Evolutionary conservation across 1,140 invertebrate genomes (phyloP).

Genomic region (Cherax quadricarinatus): DNA sequence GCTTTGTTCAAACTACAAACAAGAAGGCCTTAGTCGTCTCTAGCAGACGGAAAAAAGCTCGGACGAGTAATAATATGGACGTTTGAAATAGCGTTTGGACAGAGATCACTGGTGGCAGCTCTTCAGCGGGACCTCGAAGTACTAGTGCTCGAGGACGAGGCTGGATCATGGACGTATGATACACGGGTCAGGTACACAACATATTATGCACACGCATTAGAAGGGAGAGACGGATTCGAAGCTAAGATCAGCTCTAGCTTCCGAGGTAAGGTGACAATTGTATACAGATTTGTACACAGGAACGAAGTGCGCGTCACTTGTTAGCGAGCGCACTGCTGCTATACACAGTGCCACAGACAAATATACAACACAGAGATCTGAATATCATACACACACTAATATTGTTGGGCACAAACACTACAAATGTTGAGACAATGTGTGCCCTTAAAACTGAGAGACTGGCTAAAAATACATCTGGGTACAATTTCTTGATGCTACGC

Average conservation of each 20-base stretch:
- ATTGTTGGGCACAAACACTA: background rate
- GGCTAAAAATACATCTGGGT: background rate
- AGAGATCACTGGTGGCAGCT: conserved; percentile 43
- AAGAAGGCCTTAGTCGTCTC: conserved; percentile 39
- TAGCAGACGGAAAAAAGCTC: conserved; percentile 59
- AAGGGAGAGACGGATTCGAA: conserved; percentile 41
- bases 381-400: background rate
- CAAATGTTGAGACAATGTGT: background rate
- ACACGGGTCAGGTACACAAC: conserved; percentile 35
- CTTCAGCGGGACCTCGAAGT: conserved; percentile 10
- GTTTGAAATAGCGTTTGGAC: conserved; percentile 44
- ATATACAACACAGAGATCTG: background rate
- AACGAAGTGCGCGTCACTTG: background rate
- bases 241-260: conserved; percentile 1
- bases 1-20: background rate
- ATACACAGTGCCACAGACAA: background rate
- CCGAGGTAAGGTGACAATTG: background rate
- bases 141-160: conserved; percentile 8
- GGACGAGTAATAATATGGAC: conserved; percentile 50
- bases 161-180: conserved; percentile 51
- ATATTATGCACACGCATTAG: conserved; percentile 51
- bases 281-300: background rate
- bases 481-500: background rate
- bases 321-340: background rate
- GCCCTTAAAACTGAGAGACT: background rate